phyloP scores from a whole-genome alignment of 2,888 invertebrate species.

The Plagiodera versicolora region DNA sequence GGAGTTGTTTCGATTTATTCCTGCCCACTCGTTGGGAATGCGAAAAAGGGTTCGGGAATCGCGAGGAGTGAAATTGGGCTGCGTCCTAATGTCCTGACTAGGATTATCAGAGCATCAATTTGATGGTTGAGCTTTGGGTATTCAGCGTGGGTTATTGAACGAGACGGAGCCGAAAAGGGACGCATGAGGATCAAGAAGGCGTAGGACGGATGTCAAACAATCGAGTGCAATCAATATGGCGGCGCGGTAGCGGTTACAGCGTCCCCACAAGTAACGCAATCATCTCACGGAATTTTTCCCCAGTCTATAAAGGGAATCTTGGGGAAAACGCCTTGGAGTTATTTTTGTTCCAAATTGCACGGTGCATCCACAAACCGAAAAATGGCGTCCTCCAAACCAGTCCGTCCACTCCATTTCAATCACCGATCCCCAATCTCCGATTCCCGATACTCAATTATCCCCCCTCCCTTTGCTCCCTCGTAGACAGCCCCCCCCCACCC shows the following conservation, averaged over 20 bases:
- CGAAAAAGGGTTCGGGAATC: background rate
- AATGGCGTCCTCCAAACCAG: background rate
- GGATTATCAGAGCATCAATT: too few species aligned
- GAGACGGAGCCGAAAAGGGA: constrained; percentile 41
- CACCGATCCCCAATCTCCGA: constrained; percentile 11
- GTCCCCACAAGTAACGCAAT: constrained; percentile 48
- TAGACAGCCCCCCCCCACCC: too few species aligned
- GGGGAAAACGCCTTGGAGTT: constrained; percentile 19
- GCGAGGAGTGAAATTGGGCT: too few species aligned
- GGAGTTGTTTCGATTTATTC: constrained; percentile 20
- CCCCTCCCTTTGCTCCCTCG: too few species aligned
- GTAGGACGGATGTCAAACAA: constrained; percentile 43
- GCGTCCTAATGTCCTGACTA: too few species aligned
- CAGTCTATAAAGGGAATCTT: constrained; percentile 20
- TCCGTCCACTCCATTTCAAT: constrained; percentile 8
- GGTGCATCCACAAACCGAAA: background rate
- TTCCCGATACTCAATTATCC: too few species aligned
- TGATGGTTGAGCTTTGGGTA: too few species aligned
- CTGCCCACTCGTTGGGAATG: background rate
- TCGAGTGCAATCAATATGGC: constrained; percentile 51
- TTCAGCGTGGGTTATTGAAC: constrained; percentile 18
- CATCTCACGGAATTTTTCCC: constrained; percentile 41
- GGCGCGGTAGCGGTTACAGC: constrained; percentile 34
- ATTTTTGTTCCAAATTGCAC: constrained; percentile 1
- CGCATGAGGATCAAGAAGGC: constrained; percentile 48